phyloP scores from a whole-genome alignment of 2,888 invertebrate species.

The Branchellion lobata region DNA sequence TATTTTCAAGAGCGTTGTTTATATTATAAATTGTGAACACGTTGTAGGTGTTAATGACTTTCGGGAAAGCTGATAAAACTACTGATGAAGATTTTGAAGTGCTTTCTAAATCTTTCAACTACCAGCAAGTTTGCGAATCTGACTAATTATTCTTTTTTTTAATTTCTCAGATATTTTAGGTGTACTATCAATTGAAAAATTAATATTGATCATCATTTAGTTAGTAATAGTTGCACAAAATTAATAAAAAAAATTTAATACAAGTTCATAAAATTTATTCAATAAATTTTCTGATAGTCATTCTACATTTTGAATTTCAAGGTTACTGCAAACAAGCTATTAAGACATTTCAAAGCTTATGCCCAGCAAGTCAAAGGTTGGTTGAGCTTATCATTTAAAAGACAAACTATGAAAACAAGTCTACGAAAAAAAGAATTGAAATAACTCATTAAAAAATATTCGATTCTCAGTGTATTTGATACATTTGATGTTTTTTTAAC shows the following conservation, averaged over 20 bases:
- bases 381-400: too few species aligned
- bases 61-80: constrained; percentile 33
- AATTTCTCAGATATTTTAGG: background rate
- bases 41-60: constrained; percentile 30
- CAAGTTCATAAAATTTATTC: too few species aligned
- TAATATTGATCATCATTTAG: too few species aligned
- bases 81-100: constrained; percentile 38
- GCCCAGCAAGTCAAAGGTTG: constrained; percentile 29
- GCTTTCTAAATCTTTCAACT: constrained; percentile 19
- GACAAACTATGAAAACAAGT: too few species aligned
- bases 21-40: too few species aligned
- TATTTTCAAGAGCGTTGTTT: background rate
- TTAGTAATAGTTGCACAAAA: background rate
- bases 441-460: constrained; percentile 3
- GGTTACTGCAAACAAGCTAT: constrained; percentile 33
- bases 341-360: constrained; percentile 25
- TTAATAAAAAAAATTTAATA: too few species aligned
- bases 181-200: too few species aligned
- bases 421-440: background rate
- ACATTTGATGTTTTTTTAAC: too few species aligned
- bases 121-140: constrained; percentile 31
- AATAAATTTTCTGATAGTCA: background rate
- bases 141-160: background rate
- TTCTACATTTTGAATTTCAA: background rate
- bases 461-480: background rate